A percentile compares a stretch with the other conserved stretches of the same genome.
Evolutionary conservation across 1,140 invertebrate species (phyloP).

Genomic region (Zaprionus taronus): DNA sequence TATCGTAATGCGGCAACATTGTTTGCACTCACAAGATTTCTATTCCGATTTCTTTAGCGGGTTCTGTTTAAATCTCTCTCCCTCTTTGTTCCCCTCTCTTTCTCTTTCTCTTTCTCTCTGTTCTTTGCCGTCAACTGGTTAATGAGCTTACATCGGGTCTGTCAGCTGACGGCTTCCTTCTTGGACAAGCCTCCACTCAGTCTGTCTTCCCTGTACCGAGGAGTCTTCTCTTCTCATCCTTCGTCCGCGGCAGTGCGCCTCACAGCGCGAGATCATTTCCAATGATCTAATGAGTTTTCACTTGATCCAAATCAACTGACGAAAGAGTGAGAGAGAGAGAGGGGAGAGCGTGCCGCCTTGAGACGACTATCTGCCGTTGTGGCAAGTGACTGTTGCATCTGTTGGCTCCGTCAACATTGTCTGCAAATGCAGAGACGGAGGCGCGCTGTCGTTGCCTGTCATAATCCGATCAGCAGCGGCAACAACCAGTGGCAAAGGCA

Average conservation of each 20-base stretch:
- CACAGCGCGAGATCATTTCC: constrained; percentile 42
- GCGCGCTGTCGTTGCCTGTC: constrained; percentile 72
- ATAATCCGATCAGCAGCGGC: constrained; percentile 74
- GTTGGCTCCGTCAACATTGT: constrained; percentile 70
- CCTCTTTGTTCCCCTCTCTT: too few relatives aligned
- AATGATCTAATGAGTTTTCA: constrained; percentile 82
- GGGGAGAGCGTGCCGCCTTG: not conserved
- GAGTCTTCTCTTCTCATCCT: not conserved
- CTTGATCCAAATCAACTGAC: constrained; percentile 78
- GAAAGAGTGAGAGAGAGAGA: constrained; percentile 21
- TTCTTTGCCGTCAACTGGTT: constrained; percentile 38
- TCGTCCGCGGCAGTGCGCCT: constrained; percentile 62
- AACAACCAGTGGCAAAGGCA: not conserved
- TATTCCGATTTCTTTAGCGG: not conserved
- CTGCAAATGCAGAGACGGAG: constrained; percentile 38
- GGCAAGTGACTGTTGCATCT: constrained; percentile 55
- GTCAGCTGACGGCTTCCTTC: not conserved
- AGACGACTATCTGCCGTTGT: too few relatives aligned
- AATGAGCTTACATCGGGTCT: constrained; percentile 63
- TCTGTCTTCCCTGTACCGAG: constrained; percentile 8
- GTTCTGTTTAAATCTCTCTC: constrained; percentile 4
- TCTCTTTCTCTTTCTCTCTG: constrained; percentile 4
- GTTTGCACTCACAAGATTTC: not conserved
- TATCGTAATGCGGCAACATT: constrained; percentile 13
- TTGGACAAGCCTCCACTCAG: not conserved